Percentiles rank a stretch among this genome's conserved stretches.
Conservation (phyloP, 2,113 vertebrate species). For the Elaphurus davidianus region DNA sequence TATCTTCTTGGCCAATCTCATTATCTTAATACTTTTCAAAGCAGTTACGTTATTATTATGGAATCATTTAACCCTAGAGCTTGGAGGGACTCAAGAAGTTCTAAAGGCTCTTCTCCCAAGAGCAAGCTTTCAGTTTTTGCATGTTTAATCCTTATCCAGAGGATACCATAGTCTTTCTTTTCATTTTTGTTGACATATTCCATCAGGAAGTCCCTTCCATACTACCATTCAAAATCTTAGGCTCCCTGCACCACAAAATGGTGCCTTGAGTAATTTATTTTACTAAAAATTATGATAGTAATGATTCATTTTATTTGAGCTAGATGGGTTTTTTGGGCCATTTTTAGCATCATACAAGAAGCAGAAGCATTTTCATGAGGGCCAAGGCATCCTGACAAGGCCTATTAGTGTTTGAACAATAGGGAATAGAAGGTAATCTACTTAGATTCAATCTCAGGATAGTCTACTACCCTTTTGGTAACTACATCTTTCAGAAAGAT, state of each 20-base stretch:
- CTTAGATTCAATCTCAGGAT: not conserved
- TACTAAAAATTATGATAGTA: not conserved
- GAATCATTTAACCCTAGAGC: not conserved
- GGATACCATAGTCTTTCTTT: not conserved
- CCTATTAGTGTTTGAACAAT: not conserved
- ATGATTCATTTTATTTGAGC: not conserved
- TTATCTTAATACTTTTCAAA: conserved; percentile 10
- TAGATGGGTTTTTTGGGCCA: not conserved
- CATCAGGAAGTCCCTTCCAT: not conserved
- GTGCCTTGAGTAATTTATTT: not conserved
- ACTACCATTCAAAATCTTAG: not conserved
- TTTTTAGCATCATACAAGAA: not conserved
- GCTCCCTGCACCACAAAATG: not conserved
- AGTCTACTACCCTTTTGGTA: not conserved
- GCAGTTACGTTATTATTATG: not conserved
- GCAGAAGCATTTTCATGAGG: not conserved
- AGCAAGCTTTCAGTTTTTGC: not conserved
- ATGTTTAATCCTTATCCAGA: not conserved
- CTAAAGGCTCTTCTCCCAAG: not conserved
- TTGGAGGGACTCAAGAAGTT: not conserved
- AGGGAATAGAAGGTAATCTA: not conserved
- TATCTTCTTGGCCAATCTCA: conserved; percentile 61
- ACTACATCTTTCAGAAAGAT: not conserved
- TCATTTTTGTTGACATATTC: conserved; percentile 12
- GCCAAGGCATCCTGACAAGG: not conserved